These are phyloP conservation scores for Crioceris asparagi DNA, from an alignment of 2,888 invertebrate species.

Conservation along the genomic window DNA sequence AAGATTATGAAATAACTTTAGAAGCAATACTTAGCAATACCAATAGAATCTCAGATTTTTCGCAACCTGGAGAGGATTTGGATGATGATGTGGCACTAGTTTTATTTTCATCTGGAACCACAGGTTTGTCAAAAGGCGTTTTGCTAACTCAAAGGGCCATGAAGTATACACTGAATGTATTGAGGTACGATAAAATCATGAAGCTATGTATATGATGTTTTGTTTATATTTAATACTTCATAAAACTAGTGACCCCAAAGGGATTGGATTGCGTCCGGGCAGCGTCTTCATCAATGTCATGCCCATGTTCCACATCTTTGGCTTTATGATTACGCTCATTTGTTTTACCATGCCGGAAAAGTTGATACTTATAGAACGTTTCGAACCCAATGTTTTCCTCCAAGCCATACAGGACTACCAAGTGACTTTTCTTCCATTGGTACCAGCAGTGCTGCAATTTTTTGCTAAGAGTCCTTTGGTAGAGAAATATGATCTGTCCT, in stretches of 20 bases:
- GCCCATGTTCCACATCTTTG: neutral
- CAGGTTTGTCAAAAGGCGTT: neutral
- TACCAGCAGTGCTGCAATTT: neutral
- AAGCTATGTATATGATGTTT: no score
- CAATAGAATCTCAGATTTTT: no score
- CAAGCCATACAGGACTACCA: neutral
- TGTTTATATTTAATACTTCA: no score
- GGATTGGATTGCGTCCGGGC: no score
- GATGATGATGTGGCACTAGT: neutral
- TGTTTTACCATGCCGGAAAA: neutral
- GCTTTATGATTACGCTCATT: neutral
- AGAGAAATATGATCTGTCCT: neutral
- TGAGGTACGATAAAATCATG: no score
- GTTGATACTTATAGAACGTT: neutral
- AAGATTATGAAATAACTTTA: no score
- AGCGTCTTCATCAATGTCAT: no score
- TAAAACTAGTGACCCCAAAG: no score
- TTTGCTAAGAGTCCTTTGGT: neutral
- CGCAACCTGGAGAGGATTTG: no score
- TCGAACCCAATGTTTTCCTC: neutral
- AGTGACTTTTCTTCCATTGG: neutral
- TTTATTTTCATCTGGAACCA: constrained; percentile 1
- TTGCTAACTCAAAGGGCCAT: neutral
- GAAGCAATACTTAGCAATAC: no score
- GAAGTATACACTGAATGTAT: neutral